Base-by-base conservation (phyloP, 2,888 invertebrate species). In the Agrochola lychnidis region DNA sequence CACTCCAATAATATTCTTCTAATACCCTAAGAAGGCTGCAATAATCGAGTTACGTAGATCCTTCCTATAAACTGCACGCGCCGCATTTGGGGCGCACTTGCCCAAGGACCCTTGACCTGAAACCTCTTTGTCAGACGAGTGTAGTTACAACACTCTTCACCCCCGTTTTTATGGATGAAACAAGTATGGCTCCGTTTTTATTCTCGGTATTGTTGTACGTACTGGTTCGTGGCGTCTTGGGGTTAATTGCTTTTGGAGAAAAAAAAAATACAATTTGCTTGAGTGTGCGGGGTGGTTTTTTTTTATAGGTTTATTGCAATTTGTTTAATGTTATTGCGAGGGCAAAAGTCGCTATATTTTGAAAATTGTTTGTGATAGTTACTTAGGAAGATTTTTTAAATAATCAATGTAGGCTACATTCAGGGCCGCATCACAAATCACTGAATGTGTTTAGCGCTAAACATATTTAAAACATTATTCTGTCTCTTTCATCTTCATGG, bases 91-190 rank as follows among this genome's bases (percentile, higher is more conserved):
- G 83, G 85, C 87, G 86, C 88, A 88, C 86, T 85, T 71, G 70
- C 30, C 76, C 36, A 86, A 84, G 85, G 83, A 85, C 90, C 76
- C 93, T 94, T 93, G 93, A 93, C 93, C 93, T 83, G 89, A 89
- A 86, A 86, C 87, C 83, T 89, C 89, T 92, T 91, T 92, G 91
- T 92, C 84, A 79, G 84, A 83, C 73, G 87, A 93, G 91, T 87
- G 88, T 90, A 81, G 83, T 84, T 88, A 86, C 89, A 89, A 88
- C 84, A 84, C 85, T 81, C 85, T 88, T 73, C 70, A 77, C 64
- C 73, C 77, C 77, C 70, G 83, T 87, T 90, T 90, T 88, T 86
- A 87, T 84, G 81, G 78, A 83, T 76, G 69, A 79, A 89, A 84
- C 85, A 79, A 84, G 73, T 81, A 84, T 80, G 69, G 74, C 66